These are phyloP conservation scores for Anguilla anguilla DNA, from an alignment of 2,797 vertebrate genomes.

Conservation along the genomic window DNA sequence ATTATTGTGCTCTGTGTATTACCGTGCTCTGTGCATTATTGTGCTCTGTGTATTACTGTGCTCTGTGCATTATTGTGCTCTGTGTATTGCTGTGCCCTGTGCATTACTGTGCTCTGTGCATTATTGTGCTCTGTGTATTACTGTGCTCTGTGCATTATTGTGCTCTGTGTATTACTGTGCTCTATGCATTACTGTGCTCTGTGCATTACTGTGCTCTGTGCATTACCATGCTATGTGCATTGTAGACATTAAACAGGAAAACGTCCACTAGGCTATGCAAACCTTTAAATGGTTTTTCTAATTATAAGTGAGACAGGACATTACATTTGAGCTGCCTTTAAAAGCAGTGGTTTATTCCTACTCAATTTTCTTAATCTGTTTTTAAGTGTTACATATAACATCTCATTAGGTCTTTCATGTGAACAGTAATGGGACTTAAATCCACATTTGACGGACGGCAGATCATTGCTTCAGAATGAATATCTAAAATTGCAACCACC, in stretches of 20 bases:
- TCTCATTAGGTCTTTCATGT: neutral
- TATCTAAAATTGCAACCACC: neutral
- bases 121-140: no score
- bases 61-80: no score
- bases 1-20: neutral
- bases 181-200: no score
- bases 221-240: neutral
- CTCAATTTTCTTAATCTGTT: neutral
- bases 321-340: neutral
- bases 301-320: neutral
- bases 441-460: neutral
- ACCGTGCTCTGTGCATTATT: no score
- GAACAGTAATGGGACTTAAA: neutral
- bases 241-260: neutral
- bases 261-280: neutral
- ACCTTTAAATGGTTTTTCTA: neutral
- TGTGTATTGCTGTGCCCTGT: no score
- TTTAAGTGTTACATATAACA: neutral
- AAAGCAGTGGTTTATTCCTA: neutral
- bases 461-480: conserved; percentile 8
- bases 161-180: no score
- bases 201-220: neutral
- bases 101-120: no score
- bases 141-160: no score
- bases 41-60: neutral